Base-by-base conservation (phyloP, 2,113 vertebrate genomes). In the Syngnathus floridae region DNA sequence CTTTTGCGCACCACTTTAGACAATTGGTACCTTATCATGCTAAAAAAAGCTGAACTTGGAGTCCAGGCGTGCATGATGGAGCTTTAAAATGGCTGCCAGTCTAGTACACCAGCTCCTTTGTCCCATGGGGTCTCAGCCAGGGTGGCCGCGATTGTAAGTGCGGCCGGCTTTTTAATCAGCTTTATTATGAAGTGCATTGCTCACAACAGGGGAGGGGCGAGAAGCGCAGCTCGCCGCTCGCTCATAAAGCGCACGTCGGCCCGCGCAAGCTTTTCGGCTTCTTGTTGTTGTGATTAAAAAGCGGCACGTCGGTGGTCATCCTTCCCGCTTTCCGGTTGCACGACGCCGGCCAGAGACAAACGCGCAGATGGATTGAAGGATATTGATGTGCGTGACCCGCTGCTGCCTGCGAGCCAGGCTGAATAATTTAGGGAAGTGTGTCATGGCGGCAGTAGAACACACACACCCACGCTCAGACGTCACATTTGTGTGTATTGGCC, bases 401-500 rank as follows among this genome's bases (percentile, higher is more conserved):
- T 82, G 88, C 88, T 90, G 90, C 87, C 90, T 90, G 89, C 86
- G 40, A 90, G 89, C 86, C 76, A 84, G 80, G 86, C 88, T 91
- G 88, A 90, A 91, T 91, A 89, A 91, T 91, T 91, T 89, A 91
- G 75, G 77, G 75, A 87, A 84, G 83, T 89, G 88, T 90, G 86
- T 89, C 85, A 86, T 88, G 88, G 86, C 77, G 87, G 86, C 82
- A 86, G 67, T 75, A 80, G 68, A 78, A 86, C 81, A 80, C 86
- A 82, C 88, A 84, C 83, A 31, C 26, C 17, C 13, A 4, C 54
- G 2, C 13, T 4, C 87, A 81, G 9, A 84, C 84, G 83, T 82
- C 79, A 56, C 74, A 70, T 80, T 74, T 63, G 71, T 83, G 72
- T 78, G 74, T 76, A 65, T 78, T 79, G 79, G 79, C 70, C 70